Percentiles rank a stretch among this genome's conserved stretches.
phyloP scores from a whole-genome alignment of 2,888 invertebrate genomes.

The Hydrotaea cyrtoneurina region DNA sequence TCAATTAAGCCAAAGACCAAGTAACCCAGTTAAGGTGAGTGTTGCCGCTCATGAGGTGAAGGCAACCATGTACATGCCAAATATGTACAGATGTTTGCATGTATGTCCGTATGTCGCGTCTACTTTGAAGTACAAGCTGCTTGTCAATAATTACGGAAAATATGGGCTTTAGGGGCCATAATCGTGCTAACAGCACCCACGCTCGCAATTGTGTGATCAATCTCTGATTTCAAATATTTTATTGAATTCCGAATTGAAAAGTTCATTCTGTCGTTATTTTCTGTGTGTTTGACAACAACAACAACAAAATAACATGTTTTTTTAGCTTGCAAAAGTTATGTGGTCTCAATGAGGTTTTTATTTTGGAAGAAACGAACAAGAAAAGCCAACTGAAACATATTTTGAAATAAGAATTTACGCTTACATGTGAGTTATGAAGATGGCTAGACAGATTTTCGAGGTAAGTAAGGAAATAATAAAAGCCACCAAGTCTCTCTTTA shows the following conservation, averaged over 20 bases:
- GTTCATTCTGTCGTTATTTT: too few relatives aligned
- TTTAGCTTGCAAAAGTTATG: too few relatives aligned
- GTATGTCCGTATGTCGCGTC: not conserved
- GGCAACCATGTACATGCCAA: slow-evolving; percentile 41
- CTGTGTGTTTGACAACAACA: too few relatives aligned
- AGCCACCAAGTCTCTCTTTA: too few relatives aligned
- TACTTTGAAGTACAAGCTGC: not conserved
- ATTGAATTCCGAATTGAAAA: not conserved
- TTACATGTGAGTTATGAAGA: too few relatives aligned
- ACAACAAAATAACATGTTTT: too few relatives aligned
- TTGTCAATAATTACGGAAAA: not conserved
- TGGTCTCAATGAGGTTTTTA: too few relatives aligned
- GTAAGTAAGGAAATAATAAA: too few relatives aligned
- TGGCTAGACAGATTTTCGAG: too few relatives aligned
- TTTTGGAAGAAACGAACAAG: too few relatives aligned
- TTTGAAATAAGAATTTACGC: too few relatives aligned
- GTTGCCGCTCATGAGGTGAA: slow-evolving; percentile 45
- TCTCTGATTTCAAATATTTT: slow-evolving; percentile 12
- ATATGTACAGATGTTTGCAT: not conserved
- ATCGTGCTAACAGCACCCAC: slow-evolving; percentile 26
- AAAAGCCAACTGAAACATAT: too few relatives aligned
- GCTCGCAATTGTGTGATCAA: slow-evolving; percentile 16
- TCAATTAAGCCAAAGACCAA: slow-evolving; percentile 41
- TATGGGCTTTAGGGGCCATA: not conserved
- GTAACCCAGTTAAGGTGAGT: slow-evolving; percentile 54